phyloP scores from a whole-genome alignment of 2,113 vertebrate species.

The Egretta garzetta region DNA sequence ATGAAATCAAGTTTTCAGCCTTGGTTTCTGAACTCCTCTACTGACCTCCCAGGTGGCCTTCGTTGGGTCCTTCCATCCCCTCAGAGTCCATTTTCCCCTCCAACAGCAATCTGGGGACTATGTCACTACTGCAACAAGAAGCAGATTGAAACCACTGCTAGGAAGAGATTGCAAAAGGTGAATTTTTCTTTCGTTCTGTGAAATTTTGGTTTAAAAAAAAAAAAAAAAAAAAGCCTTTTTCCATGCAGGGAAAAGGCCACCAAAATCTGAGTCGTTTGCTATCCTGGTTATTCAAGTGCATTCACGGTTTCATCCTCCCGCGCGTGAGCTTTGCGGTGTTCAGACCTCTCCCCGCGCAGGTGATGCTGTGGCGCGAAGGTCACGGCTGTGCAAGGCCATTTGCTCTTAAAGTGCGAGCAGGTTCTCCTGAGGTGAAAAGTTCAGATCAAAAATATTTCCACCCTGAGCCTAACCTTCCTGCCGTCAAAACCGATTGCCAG shows the following conservation, averaged over 20 bases:
- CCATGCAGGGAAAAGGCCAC: background rate
- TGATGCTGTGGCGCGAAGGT: accelerated
- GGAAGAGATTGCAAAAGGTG: background rate
- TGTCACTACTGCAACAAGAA: background rate
- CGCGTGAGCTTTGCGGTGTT: accelerated
- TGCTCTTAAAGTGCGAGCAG: background rate
- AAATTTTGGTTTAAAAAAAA: background rate
- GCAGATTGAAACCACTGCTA: background rate
- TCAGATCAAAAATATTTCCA: background rate
- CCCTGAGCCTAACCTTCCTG: background rate
- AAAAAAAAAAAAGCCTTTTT: background rate
- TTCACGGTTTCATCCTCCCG: background rate
- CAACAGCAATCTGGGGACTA: background rate
- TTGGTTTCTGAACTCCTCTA: background rate
- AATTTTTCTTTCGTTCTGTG: background rate
- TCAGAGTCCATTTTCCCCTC: background rate
- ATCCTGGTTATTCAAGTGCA: accelerated
- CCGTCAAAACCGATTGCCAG: background rate
- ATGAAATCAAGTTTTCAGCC: background rate
- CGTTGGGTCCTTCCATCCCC: background rate
- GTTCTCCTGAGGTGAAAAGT: background rate
- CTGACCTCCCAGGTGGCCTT: background rate
- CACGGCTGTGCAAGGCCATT: accelerated
- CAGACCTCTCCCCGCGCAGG: background rate
- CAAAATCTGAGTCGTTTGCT: background rate